Base-by-base conservation (phyloP, 2,113 vertebrate genomes). In the Syngnathus typhle region DNA sequence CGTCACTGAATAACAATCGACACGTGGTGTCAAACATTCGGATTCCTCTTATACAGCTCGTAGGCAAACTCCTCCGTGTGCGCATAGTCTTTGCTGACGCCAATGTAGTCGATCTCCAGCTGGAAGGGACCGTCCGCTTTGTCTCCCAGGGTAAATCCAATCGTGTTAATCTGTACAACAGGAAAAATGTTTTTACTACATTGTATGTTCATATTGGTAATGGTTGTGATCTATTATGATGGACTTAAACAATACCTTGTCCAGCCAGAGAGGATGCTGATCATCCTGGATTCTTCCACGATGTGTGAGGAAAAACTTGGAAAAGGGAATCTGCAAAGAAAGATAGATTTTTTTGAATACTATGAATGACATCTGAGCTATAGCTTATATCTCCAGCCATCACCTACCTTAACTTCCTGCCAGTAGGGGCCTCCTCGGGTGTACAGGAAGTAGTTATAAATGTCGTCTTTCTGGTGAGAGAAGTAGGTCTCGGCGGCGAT, bases 361-460 rank as follows among this genome's bases (percentile, higher is more conserved):
- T 16, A 32, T 7, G 11, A 15, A 36, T 6, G 18, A 52, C 49
- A 21, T 52, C 8, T 52, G 19, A 4, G 8, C 49, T 21, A 5
- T 16, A 36, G 59, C 41, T 58, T 37, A 23, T 15, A 43, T 23
- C 19, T n/a, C 15, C 37, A n/a, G 15, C 12, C 54, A 13, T 58
- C 27, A 0, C 61, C 38, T 81, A 95, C 96, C 94, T 93, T 94
- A 65, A 99, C 88, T n/a, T 98, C 95, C 68, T 99, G 94, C 97
- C 96, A 99, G 83, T 98, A 98, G 0, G 97, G 97, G 0, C 97
- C 97, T 15, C 97, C 97, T 16, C 94, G 89, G 1, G 96, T 96
- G 72, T 93, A 98, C 84, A 99, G 86, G 84, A 98, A 98, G 75
- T 98, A 98, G 78, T 77, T 92, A 88, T 97, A 96, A 2, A 97